phyloP scores from a whole-genome alignment of 2,888 invertebrate genomes.

The Bimastos eiseni region DNA sequence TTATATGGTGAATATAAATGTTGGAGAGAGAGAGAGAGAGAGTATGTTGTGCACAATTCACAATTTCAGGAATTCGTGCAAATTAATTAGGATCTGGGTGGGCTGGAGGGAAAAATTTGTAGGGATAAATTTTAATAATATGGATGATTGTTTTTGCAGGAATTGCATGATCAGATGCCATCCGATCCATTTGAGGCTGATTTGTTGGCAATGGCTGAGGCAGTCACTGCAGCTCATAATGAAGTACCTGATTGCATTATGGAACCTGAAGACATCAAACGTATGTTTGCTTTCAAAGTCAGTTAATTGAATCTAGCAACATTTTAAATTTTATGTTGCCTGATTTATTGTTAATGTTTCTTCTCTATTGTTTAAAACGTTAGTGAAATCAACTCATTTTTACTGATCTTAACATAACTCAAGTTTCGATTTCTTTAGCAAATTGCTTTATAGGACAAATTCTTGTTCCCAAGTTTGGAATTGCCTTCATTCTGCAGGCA shows the following conservation, averaged over 20 bases:
- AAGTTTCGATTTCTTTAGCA: neutral
- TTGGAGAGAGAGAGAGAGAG: too few species aligned
- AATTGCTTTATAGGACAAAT: too few species aligned
- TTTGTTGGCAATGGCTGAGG: constrained; percentile 32
- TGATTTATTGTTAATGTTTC: neutral
- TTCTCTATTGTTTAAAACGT: neutral
- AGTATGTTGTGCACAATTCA: too few species aligned
- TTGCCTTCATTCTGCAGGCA: neutral
- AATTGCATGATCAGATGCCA: constrained; percentile 21
- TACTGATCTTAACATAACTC: neutral
- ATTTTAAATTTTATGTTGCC: neutral
- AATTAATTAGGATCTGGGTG: too few species aligned
- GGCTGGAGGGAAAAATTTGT: too few species aligned
- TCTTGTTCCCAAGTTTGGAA: neutral
- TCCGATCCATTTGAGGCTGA: constrained; percentile 30
- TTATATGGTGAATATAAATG: too few species aligned
- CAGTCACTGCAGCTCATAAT: constrained; percentile 28
- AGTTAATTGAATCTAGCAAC: neutral
- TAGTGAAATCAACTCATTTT: neutral
- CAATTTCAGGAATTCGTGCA: too few species aligned
- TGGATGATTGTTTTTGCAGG: constrained; percentile 6
- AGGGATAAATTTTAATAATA: too few species aligned
- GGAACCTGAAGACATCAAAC: constrained; percentile 6
- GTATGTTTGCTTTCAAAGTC: constrained; percentile 8
- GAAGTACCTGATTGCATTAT: constrained; percentile 16